phyloP scores from a whole-genome alignment of 2,888 invertebrate genomes.

The Tuberolachnus salignus region DNA sequence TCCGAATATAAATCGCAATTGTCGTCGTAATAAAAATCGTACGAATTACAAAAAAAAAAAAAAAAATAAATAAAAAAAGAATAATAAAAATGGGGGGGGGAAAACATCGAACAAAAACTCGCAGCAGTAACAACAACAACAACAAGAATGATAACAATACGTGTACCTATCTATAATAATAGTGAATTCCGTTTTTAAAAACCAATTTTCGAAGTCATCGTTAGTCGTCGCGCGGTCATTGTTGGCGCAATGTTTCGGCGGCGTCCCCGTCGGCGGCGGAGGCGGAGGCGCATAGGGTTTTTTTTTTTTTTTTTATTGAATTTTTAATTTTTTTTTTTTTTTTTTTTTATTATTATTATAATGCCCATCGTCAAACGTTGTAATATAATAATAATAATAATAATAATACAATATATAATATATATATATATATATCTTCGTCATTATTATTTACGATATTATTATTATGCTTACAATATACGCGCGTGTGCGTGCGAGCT shows the following conservation, averaged over 20 bases:
- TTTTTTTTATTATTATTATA: neutral
- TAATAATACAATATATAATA: neutral
- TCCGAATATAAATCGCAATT: no score
- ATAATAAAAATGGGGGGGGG: no score
- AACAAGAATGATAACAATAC: neutral
- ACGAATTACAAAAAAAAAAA: neutral
- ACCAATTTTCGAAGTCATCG: conserved; percentile 20
- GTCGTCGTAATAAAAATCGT: no score
- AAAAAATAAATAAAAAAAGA: no score
- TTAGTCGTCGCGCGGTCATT: conserved; percentile 5
- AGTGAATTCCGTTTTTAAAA: conserved; percentile 27
- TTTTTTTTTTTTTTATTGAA: neutral
- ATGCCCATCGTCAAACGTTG: neutral
- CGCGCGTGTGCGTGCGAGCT: neutral
- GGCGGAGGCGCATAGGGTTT: neutral
- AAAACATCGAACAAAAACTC: neutral
- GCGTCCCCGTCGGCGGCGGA: neutral
- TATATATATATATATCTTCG: no score
- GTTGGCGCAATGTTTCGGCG: neutral
- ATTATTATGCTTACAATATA: neutral
- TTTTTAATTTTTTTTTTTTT: neutral
- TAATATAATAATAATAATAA: conserved; percentile 4
- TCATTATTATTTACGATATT: no score
- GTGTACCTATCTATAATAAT: no score
- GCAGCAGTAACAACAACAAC: neutral